A percentile compares a stretch with the other conserved stretches of the same genome.
Evolutionary conservation across 2,113 vertebrate genomes (phyloP).

Genomic region (Urocitellus parryii): DNA sequence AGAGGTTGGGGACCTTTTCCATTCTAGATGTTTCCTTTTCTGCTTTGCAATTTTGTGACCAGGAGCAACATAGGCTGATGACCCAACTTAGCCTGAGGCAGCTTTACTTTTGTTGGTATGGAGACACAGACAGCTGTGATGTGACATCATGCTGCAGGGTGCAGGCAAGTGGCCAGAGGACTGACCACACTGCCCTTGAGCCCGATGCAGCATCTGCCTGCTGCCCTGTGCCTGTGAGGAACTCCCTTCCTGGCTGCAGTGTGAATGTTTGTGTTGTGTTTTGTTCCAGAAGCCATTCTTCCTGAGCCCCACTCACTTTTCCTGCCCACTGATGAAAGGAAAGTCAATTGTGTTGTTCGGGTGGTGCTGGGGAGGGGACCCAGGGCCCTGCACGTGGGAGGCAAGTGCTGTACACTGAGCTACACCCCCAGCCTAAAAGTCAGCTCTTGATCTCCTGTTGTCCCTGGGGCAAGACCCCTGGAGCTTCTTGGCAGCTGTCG

Average conservation of each 20-base stretch:
- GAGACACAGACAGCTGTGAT: fast-evolving
- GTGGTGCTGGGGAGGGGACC: not conserved
- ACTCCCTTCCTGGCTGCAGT: slow-evolving; percentile 5
- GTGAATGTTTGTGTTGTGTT: not conserved
- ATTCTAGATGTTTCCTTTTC: not conserved
- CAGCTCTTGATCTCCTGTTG: not conserved
- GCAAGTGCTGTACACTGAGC: not conserved
- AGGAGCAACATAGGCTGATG: not conserved
- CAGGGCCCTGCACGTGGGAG: not conserved
- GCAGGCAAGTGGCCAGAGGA: not conserved
- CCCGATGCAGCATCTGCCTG: not conserved
- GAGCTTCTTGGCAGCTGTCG: not conserved
- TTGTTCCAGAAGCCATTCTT: not conserved
- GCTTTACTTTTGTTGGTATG: not conserved
- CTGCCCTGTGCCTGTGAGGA: not conserved
- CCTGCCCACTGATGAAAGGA: not conserved
- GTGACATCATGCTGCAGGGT: not conserved
- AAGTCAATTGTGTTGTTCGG: not conserved
- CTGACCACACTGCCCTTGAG: not conserved
- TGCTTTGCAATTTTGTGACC: not conserved
- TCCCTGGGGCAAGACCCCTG: not conserved
- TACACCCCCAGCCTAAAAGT: not conserved
- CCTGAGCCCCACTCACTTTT: not conserved
- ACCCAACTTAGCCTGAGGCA: not conserved
- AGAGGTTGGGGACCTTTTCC: not conserved